These are phyloP conservation scores for Hydractinia symbiolongicarpus DNA, from an alignment of 30 jellyfish, hydroid and myxozoan species.

Conservation along the genomic window DNA sequence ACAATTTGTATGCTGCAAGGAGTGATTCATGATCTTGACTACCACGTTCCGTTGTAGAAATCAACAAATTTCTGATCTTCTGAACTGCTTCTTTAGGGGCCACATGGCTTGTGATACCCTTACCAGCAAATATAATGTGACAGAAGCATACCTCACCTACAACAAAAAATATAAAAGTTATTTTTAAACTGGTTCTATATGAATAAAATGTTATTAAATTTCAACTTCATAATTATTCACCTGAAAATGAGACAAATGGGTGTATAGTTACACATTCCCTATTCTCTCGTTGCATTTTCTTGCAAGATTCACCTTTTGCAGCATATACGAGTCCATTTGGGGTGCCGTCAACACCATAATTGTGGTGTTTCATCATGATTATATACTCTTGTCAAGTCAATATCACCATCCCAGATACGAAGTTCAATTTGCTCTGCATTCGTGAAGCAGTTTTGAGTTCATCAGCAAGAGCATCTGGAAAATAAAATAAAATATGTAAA, in stretches of 20 bases:
- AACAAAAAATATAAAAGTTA: neutral
- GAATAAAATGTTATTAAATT: too few relatives aligned
- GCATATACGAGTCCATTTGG: constrained; percentile 29
- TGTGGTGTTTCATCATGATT: constrained; percentile 35
- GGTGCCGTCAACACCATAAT: constrained; percentile 36
- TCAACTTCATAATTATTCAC: neutral
- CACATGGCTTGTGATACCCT: constrained; percentile 1
- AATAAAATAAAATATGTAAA: neutral
- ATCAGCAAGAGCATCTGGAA: constrained; percentile 33
- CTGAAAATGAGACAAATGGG: constrained; percentile 26
- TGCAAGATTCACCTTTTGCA: constrained; percentile 26
- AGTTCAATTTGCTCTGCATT: constrained; percentile 17
- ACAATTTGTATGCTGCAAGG: constrained; percentile 17
- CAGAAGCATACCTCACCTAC: constrained; percentile 5
- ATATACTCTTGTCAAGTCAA: constrained; percentile 18
- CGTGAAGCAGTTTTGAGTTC: constrained; percentile 1
- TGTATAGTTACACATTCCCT: constrained; percentile 40
- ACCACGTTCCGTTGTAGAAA: constrained; percentile 9
- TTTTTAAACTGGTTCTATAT: too few relatives aligned
- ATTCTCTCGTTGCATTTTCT: constrained; percentile 28
- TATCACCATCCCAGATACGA: constrained; percentile 32
- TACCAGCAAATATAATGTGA: neutral
- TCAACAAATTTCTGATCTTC: constrained; percentile 1
- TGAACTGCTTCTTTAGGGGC: constrained; percentile 12
- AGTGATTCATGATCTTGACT: constrained; percentile 4